Evolutionary conservation across 2,113 vertebrate species (phyloP).

Genomic region (Sprattus sprattus): DNA sequence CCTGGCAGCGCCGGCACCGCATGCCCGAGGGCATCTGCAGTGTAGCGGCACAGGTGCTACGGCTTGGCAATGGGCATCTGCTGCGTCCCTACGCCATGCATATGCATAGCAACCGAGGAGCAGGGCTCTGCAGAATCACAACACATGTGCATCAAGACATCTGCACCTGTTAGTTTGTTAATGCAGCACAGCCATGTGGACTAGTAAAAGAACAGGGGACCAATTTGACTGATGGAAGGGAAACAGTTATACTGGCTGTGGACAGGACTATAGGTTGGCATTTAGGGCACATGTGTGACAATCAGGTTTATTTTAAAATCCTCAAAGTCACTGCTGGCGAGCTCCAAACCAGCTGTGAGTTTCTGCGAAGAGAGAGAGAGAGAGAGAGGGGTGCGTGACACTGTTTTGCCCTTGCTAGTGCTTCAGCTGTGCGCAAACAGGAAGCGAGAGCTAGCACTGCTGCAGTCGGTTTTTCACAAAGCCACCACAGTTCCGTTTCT

Average conservation of each 20-base stretch:
- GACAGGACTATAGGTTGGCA: neutral
- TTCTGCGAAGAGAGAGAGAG: neutral
- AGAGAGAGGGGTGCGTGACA: neutral
- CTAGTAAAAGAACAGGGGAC: neutral
- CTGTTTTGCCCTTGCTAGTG: slow-evolving; percentile 10
- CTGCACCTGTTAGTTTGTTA: neutral
- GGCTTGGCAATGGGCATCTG: neutral
- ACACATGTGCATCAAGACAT: neutral
- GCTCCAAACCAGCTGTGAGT: neutral
- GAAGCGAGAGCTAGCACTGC: slow-evolving; percentile 56
- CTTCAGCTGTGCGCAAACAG: slow-evolving; percentile 51
- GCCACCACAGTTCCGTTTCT: slow-evolving; percentile 28
- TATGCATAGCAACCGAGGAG: neutral
- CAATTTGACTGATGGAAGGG: neutral
- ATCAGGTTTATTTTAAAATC: neutral
- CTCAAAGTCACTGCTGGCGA: neutral
- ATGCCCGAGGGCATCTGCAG: neutral
- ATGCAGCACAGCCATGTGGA: neutral
- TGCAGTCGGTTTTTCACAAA: slow-evolving; percentile 50
- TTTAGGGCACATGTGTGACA: neutral
- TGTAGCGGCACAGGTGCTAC: neutral
- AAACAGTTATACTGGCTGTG: neutral
- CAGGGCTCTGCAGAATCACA: neutral
- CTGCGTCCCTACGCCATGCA: neutral
- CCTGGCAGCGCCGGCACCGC: neutral